Conservation (phyloP, 2,113 vertebrate genomes). For the Sylvietta virens region DNA sequence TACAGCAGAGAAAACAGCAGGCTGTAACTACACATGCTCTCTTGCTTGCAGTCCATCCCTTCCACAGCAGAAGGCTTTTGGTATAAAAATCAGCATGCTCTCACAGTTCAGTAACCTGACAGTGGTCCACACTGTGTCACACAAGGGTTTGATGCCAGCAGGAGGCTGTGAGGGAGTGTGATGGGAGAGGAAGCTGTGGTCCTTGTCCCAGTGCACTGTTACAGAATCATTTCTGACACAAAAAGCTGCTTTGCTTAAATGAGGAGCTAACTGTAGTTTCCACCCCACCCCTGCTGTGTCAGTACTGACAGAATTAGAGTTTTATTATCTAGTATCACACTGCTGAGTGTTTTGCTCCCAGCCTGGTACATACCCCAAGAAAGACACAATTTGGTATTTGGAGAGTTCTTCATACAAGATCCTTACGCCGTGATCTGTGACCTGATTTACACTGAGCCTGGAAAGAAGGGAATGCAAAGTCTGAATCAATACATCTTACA, state of each 20-base stretch:
- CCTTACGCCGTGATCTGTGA: slow-evolving; percentile 84
- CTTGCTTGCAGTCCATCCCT: background rate
- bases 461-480: background rate
- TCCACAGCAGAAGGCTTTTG: background rate
- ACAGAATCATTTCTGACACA: background rate
- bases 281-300: background rate
- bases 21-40: background rate
- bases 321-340: background rate
- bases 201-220: background rate
- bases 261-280: background rate
- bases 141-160: background rate
- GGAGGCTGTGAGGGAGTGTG: background rate
- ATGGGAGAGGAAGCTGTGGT: background rate
- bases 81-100: background rate
- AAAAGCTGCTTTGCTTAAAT: background rate
- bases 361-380: slow-evolving; percentile 79
- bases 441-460: slow-evolving; percentile 90
- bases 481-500: background rate
- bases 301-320: background rate
- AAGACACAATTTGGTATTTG: slow-evolving; percentile 82
- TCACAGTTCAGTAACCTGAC: background rate
- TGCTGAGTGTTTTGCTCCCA: background rate
- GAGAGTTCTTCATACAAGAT: slow-evolving; percentile 88
- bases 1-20: background rate
- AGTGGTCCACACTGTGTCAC: background rate